Conservation (phyloP, 2,797 vertebrate species). For the Rhinatrema bivittatum region DNA sequence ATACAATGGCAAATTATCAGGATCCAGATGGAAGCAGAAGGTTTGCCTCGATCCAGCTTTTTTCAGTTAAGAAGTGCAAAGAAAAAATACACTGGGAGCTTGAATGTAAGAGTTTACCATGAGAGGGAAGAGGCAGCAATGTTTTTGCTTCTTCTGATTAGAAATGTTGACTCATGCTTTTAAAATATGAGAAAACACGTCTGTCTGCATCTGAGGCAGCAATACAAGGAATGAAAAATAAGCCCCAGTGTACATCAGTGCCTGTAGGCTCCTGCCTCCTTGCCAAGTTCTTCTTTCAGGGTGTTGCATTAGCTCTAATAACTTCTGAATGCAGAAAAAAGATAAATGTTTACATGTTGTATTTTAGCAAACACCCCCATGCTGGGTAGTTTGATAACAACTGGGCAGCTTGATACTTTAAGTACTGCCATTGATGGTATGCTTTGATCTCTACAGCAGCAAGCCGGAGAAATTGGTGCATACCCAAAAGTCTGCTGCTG, state of each 20-base stretch:
- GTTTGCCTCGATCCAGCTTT: too few species aligned
- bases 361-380: constrained; percentile 14
- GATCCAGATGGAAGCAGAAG: too few species aligned
- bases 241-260: constrained; percentile 3
- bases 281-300: constrained; percentile 9
- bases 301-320: neutral
- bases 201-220: neutral
- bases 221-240: neutral
- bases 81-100: too few species aligned
- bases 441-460: constrained; percentile 8
- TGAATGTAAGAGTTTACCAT: too few species aligned
- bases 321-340: neutral
- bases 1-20: too few species aligned
- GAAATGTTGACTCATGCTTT: neutral
- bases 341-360: constrained; percentile 25
- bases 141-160: neutral
- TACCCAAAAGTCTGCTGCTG: neutral
- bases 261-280: constrained; percentile 2
- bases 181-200: neutral
- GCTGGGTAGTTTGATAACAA: constrained; percentile 18
- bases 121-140: too few species aligned
- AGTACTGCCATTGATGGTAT: constrained; percentile 3
- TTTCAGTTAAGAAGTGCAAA: too few species aligned
- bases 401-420: constrained; percentile 4
- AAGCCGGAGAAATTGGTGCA: constrained; percentile 4